These are phyloP conservation scores for Margarornis squamiger DNA, from an alignment of 2,797 vertebrate species.

Conservation along the genomic window DNA sequence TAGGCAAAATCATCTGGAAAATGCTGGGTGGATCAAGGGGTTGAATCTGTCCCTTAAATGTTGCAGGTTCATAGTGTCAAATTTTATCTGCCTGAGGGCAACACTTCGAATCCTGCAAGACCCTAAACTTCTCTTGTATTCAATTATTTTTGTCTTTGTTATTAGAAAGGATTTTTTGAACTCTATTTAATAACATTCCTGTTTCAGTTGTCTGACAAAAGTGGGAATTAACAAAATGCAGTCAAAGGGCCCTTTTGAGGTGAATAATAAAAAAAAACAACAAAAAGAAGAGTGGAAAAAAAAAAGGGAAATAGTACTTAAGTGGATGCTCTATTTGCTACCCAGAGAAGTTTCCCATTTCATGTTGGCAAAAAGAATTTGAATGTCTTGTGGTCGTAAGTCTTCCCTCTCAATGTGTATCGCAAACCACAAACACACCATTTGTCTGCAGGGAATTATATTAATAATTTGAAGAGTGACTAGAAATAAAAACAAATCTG, in stretches of 20 bases:
- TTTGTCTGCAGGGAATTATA: slow-evolving; percentile 15
- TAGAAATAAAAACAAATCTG: slow-evolving; percentile 37
- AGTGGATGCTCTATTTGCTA: not conserved
- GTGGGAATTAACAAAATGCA: not conserved
- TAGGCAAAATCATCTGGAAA: not conserved
- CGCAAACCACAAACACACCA: not conserved
- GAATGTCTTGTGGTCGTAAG: not conserved
- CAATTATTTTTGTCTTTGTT: not conserved
- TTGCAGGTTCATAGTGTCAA: not conserved
- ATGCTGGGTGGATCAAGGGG: fast-evolving
- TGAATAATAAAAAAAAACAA: not conserved
- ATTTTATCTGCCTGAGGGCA: not conserved
- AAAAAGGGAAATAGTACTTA: not conserved
- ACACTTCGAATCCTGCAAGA: not conserved
- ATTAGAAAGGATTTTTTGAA: not conserved
- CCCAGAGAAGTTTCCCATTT: not conserved
- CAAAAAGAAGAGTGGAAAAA: too few relatives aligned
- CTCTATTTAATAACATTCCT: not conserved
- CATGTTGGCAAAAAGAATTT: not conserved
- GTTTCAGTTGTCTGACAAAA: not conserved
- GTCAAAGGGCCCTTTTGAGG: not conserved
- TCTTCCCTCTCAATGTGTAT: not conserved
- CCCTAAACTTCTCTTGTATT: not conserved
- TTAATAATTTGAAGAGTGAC: slow-evolving; percentile 28
- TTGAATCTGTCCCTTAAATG: not conserved